Evolutionary conservation across 2,113 vertebrate genomes (phyloP).

Genomic region (Otus sunia): DNA sequence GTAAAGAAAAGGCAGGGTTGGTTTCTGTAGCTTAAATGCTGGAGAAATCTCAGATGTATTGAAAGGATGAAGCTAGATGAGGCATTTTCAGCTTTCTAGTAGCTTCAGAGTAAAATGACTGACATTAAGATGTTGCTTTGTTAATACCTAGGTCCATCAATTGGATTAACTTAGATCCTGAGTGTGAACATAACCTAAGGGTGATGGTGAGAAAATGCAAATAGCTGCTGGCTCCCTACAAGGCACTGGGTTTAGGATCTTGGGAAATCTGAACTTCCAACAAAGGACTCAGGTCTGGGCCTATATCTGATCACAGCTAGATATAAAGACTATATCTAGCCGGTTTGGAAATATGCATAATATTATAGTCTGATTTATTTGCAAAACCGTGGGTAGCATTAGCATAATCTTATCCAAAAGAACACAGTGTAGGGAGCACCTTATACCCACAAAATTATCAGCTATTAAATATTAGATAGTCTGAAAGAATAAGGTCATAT

Average conservation of each 20-base stretch:
- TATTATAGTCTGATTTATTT: background rate
- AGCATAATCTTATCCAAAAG: background rate
- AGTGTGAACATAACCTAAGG: background rate
- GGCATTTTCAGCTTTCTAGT: background rate
- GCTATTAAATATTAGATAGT: background rate
- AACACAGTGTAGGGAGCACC: background rate
- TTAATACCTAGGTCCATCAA: background rate
- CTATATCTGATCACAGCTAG: background rate
- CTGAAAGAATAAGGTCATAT: slow-evolving; percentile 1
- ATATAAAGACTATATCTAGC: background rate
- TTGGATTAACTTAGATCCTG: background rate
- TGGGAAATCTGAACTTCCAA: background rate
- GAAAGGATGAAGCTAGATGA: background rate
- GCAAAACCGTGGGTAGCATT: background rate
- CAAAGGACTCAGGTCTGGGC: background rate
- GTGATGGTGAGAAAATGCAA: background rate
- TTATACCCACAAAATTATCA: background rate
- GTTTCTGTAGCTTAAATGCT: background rate
- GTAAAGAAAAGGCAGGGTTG: background rate
- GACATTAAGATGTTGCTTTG: background rate
- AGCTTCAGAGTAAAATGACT: background rate
- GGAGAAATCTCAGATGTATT: background rate
- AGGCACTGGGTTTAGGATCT: background rate
- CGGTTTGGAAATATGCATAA: background rate
- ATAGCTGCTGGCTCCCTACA: background rate